These are phyloP conservation scores for Bruchidius siliquastri DNA, from an alignment of 2,888 invertebrate genomes.

Conservation along the genomic window DNA sequence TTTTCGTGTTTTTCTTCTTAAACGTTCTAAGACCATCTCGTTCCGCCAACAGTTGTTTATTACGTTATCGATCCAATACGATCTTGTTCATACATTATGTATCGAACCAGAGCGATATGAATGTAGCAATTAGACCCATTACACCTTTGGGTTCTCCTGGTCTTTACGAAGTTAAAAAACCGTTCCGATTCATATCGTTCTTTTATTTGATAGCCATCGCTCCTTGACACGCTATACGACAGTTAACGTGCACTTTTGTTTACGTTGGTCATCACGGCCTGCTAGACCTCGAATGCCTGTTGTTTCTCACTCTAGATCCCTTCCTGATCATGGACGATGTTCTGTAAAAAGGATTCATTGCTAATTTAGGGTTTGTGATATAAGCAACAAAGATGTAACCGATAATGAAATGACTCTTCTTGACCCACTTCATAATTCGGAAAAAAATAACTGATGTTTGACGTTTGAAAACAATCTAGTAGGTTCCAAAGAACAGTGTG, in stretches of 20 bases:
- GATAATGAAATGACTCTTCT: no score
- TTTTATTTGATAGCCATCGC: background rate
- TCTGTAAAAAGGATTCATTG: background rate
- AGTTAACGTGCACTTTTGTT: background rate
- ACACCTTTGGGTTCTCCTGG: background rate
- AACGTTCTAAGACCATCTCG: no score
- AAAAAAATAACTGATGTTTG: no score
- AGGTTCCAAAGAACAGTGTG: no score
- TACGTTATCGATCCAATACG: no score
- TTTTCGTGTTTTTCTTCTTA: no score
- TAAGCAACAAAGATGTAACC: no score
- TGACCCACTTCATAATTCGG: no score
- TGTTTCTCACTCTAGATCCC: background rate
- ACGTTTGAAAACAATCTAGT: no score
- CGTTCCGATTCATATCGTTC: background rate
- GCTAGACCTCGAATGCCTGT: background rate
- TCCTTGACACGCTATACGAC: background rate
- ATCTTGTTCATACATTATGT: background rate
- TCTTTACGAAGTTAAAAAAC: background rate
- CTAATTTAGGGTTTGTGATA: no score
- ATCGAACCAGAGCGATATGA: background rate
- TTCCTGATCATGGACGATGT: background rate
- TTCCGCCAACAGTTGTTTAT: no score
- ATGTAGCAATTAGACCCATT: background rate
- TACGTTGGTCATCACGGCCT: background rate